Conservation (phyloP, 2,113 vertebrate genomes). For the Thalassarche chlororhynchos region DNA sequence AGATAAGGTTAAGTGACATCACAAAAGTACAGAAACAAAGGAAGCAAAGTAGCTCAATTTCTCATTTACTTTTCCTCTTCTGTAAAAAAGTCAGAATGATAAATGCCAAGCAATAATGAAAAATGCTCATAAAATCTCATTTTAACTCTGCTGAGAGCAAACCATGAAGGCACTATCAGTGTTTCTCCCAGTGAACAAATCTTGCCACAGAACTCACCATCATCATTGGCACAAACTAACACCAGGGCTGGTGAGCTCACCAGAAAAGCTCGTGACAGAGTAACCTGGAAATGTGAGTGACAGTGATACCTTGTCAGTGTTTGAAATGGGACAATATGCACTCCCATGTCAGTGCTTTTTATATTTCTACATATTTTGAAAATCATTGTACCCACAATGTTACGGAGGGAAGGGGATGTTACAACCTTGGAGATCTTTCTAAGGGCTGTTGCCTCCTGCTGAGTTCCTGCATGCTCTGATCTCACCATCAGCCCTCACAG, state of each 20-base stretch:
- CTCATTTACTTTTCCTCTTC: slow-evolving; percentile 15
- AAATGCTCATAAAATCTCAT: background rate
- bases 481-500: background rate
- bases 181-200: background rate
- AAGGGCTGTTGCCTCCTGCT: background rate
- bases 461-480: background rate
- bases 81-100: background rate
- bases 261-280: background rate
- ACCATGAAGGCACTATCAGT: background rate
- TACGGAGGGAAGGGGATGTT: background rate
- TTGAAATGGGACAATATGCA: background rate
- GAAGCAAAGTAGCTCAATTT: slow-evolving; percentile 51
- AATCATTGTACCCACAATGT: background rate
- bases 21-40: background rate
- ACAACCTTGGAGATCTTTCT: background rate
- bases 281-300: background rate
- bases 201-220: background rate
- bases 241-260: background rate
- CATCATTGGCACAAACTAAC: background rate
- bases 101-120: background rate
- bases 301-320: background rate
- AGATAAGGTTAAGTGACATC: slow-evolving; percentile 35
- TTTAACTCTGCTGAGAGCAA: background rate
- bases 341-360: background rate
- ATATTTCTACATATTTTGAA: background rate